Evolutionary conservation across 2,888 invertebrate genomes (phyloP), one percentile per base, ranked within the genome.

Genomic region (Mythimna pallens): DNA sequence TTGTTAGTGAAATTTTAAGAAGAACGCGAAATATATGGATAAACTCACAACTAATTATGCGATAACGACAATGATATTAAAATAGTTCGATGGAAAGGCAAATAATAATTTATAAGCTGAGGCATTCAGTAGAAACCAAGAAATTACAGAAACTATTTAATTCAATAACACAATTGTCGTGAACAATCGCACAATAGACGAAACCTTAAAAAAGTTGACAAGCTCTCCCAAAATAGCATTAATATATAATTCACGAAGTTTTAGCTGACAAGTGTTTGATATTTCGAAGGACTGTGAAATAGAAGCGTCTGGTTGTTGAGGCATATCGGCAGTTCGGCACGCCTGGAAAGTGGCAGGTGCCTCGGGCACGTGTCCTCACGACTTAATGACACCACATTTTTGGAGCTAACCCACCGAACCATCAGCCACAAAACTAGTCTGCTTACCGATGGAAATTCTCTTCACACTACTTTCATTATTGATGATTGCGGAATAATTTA

Each of bases 281-380:
- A 67, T 88, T 83, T 73, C 86, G 80, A 85, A 79, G 71, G 84
- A 76, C 80, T 76, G 63, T 78, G 80, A 76, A 80, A 88, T 90
- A 86, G 80, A 61, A 71, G 71, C 79, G 80, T 76, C 74, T 81
- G 86, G 84, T 84, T 85, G 87, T 77, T 86, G 89, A 88, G 85
- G 89, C 91, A 89, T 92, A 90, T 89, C 92, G 90, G 89, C 91
- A 89, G 92, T 90, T 89, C 92, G 90, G 88, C 91, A 90, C 91
- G 90, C 87, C 75, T 83, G 82, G 78, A 81, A 88, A 85, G 86
- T 85, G 89, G 91, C 93, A 93, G 93, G 91, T 93, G 93, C 88
- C 82, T 85, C 89, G 86, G 92, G 93, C 93, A 93, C 93, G 93
- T 92, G 89, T 91, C 86, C 76, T 85, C 81, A 84, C 88, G 86